Percentiles rank a stretch among this genome's conserved stretches.
phyloP scores from a whole-genome alignment of 2,888 invertebrate species.

The Drosophila nr. perissopoda region DNA sequence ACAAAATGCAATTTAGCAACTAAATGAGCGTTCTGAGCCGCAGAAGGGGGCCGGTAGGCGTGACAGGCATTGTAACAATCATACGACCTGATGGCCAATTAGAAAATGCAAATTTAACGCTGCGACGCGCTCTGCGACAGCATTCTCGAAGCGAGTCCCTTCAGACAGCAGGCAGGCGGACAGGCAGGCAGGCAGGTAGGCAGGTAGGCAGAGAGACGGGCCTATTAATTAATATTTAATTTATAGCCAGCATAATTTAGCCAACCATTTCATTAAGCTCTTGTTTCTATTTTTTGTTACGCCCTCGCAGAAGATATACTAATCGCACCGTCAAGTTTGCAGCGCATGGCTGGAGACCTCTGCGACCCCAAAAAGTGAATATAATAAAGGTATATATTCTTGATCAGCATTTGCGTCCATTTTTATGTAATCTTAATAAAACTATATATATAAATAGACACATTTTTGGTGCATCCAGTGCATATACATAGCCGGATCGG shows the following conservation, averaged over 20 bases:
- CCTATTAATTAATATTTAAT: slow-evolving; percentile 79
- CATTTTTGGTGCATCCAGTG: neutral
- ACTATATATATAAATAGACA: neutral
- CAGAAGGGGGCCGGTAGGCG: neutral
- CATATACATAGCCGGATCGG: neutral
- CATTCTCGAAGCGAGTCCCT: slow-evolving; percentile 23
- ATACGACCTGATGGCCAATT: slow-evolving; percentile 69
- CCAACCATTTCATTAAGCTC: slow-evolving; percentile 49
- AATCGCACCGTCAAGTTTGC: neutral
- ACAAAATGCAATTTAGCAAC: slow-evolving; percentile 56
- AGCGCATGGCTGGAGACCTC: neutral
- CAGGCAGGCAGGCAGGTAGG: neutral
- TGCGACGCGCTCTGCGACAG: slow-evolving; percentile 5
- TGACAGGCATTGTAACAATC: slow-evolving; percentile 52
- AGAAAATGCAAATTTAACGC: slow-evolving; percentile 69
- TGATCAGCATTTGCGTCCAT: neutral
- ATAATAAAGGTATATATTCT: neutral
- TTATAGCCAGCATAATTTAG: slow-evolving; percentile 60
- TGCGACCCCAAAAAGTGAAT: neutral
- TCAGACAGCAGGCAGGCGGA: slow-evolving; percentile 3
- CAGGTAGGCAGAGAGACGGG: slow-evolving; percentile 14
- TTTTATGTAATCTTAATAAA: neutral
- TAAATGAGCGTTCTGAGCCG: neutral
- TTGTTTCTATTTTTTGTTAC: neutral
- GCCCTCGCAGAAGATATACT: neutral